Evolutionary conservation across 2,888 invertebrate species (phyloP).

Genomic region (Cabera pusaria): DNA sequence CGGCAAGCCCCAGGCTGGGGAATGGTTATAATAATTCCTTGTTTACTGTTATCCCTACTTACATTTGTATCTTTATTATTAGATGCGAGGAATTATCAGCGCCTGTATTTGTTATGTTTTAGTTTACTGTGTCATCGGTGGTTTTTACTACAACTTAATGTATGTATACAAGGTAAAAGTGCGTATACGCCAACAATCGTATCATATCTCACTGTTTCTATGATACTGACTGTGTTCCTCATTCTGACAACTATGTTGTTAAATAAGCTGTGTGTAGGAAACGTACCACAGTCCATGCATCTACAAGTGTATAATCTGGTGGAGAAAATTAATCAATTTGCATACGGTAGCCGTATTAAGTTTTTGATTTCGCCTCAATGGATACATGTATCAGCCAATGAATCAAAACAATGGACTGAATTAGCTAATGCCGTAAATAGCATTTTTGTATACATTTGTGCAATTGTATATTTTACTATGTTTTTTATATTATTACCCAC

Average conservation of each 20-base stretch:
- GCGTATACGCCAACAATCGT: neutral
- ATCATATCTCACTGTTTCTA: neutral
- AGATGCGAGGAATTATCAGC: slow-evolving; percentile 2
- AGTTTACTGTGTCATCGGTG: slow-evolving; percentile 1
- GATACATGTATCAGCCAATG: neutral
- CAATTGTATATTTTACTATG: neutral
- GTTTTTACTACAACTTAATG: neutral
- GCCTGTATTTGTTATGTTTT: slow-evolving; percentile 2
- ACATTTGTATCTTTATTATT: neutral
- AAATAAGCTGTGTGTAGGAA: neutral
- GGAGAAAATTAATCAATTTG: neutral
- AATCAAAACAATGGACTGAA: neutral
- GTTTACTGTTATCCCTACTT: neutral
- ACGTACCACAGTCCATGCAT: too few relatives aligned
- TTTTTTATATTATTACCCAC: too few relatives aligned
- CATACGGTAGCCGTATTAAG: neutral
- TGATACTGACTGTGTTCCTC: neutral
- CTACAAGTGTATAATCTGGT: neutral
- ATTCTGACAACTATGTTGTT: neutral
- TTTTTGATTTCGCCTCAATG: slow-evolving; percentile 3
- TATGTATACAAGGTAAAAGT: neutral
- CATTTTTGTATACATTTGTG: neutral
- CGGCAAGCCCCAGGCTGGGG: neutral
- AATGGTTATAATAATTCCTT: slow-evolving; percentile 1
- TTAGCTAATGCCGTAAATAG: slow-evolving; percentile 3